A percentile compares a stretch with the other conserved stretches of the same genome.
phyloP scores from a whole-genome alignment of 2,113 vertebrate species.

The Nothobranchius furzeri region DNA sequence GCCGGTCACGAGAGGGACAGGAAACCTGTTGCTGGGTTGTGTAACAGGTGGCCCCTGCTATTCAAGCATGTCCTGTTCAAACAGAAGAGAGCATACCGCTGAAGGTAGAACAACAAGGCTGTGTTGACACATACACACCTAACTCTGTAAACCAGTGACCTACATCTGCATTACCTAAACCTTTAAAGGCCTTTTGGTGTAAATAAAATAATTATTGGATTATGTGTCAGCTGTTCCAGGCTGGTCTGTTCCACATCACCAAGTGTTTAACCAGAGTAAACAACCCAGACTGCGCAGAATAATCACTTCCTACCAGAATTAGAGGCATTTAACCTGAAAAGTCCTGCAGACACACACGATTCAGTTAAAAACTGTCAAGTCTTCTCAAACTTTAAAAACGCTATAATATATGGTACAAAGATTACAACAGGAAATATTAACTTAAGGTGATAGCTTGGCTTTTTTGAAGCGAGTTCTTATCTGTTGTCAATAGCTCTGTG shows the following conservation, averaged over 20 bases:
- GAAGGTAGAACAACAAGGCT: slow-evolving; percentile 16
- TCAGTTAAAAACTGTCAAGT: no score
- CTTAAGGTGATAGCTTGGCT: no score
- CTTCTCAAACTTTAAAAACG: no score
- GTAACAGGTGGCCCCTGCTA: slow-evolving; percentile 55
- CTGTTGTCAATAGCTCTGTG: no score
- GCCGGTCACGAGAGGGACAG: slow-evolving; percentile 13
- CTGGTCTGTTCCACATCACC: background rate
- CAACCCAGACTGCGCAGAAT: background rate
- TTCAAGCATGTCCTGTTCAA: slow-evolving; percentile 77
- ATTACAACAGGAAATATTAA: no score
- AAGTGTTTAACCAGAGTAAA: background rate
- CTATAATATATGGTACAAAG: no score
- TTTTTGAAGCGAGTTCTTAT: no score
- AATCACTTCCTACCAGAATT: background rate
- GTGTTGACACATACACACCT: slow-evolving; percentile 1
- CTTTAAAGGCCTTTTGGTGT: background rate
- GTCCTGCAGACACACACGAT: background rate
- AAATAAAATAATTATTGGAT: background rate
- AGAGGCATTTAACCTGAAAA: background rate
- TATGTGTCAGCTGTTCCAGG: background rate
- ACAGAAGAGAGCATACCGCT: slow-evolving; percentile 24
- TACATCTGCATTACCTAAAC: background rate
- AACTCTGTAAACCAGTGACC: background rate
- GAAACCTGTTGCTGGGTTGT: slow-evolving; percentile 35